Percentiles rank a stretch among this genome's conserved stretches.
Evolutionary conservation across 2,888 invertebrate genomes (phyloP).

Genomic region (Agrypnus murinus): DNA sequence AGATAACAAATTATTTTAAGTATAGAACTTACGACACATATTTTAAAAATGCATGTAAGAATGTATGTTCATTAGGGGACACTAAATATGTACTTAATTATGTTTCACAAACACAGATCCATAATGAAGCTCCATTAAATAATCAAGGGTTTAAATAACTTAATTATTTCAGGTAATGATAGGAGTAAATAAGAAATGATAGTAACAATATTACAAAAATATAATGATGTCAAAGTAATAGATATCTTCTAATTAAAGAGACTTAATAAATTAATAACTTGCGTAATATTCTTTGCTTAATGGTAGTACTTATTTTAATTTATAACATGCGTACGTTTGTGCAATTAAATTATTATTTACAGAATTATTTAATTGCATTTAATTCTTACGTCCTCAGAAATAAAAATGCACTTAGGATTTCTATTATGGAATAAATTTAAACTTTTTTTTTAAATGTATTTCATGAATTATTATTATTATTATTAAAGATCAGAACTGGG

Average conservation of each 20-base stretch:
- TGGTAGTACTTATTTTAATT: slow-evolving; percentile 25
- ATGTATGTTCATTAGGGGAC: slow-evolving; percentile 24
- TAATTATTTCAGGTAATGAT: slow-evolving; percentile 39
- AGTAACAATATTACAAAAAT: slow-evolving; percentile 30
- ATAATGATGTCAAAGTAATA: slow-evolving; percentile 39
- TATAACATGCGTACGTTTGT: slow-evolving; percentile 27
- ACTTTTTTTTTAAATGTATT: too few relatives aligned
- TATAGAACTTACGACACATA: slow-evolving; percentile 15
- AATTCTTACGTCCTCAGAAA: slow-evolving; percentile 9
- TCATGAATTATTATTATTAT: too few relatives aligned
- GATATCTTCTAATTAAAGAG: slow-evolving; percentile 30
- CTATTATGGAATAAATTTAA: too few relatives aligned
- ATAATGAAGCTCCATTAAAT: slow-evolving; percentile 36
- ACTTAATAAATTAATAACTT: slow-evolving; percentile 30
- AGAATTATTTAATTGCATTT: slow-evolving; percentile 17
- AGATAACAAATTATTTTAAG: slow-evolving; percentile 29
- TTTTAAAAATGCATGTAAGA: slow-evolving; percentile 31
- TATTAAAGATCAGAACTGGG: too few relatives aligned
- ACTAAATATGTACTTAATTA: slow-evolving; percentile 37
- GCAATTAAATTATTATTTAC: slow-evolving; percentile 30
- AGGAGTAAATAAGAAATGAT: slow-evolving; percentile 28
- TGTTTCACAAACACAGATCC: slow-evolving; percentile 24
- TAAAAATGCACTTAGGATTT: too few relatives aligned
- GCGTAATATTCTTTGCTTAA: slow-evolving; percentile 29
- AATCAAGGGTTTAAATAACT: slow-evolving; percentile 42